Percentiles rank a stretch among this genome's conserved stretches.
Evolutionary conservation across 2,797 vertebrate genomes (phyloP).

Genomic region (Coreius guichenoti): DNA sequence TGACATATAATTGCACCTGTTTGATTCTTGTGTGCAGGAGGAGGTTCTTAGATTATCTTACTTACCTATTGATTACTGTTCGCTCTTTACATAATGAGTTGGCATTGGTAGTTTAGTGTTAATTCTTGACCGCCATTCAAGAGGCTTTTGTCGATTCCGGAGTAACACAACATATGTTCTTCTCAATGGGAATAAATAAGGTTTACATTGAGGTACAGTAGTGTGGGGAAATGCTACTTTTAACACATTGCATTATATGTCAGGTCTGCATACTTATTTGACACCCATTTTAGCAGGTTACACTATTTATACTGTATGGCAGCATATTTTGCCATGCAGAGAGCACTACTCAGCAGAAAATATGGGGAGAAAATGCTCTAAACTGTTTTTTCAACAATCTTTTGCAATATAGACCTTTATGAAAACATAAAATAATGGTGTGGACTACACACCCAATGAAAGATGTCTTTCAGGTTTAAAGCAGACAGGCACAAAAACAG

Average conservation of each 20-base stretch:
- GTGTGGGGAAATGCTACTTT: neutral
- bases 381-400: neutral
- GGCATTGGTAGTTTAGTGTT: neutral
- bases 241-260: neutral
- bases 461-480: neutral
- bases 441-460: neutral
- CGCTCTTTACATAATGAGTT: neutral
- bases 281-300: constrained; percentile 3
- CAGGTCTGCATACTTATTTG: constrained; percentile 3
- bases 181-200: neutral
- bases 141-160: neutral
- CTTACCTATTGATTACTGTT: neutral
- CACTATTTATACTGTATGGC: neutral
- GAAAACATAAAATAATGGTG: neutral
- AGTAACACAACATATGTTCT: neutral
- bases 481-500: neutral
- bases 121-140: neutral
- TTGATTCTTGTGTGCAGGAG: constrained; percentile 16
- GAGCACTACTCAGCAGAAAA: neutral
- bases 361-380: neutral
- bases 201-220: neutral
- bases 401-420: constrained; percentile 1
- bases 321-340: neutral
- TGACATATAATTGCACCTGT: constrained; percentile 15
- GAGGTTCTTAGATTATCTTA: constrained; percentile 18